These are phyloP conservation scores for Oreochromis aureus DNA, from an alignment of 2,113 vertebrate genomes.

Conservation along the genomic window DNA sequence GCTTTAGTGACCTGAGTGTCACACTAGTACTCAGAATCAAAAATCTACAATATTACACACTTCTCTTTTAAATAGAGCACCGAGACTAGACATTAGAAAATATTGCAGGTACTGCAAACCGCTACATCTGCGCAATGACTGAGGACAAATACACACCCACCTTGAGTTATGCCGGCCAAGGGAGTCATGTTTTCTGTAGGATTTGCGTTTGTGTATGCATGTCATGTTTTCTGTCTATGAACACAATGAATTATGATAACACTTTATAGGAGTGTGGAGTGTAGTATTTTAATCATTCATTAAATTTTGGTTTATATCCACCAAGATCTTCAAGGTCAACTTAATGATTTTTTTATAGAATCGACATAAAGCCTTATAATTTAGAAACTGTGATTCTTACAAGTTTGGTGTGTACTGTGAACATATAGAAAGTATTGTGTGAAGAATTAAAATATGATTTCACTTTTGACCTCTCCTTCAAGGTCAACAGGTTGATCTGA, in stretches of 20 bases:
- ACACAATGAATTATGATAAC: background rate
- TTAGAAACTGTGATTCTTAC: background rate
- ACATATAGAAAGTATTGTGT: background rate
- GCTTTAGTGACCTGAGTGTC: background rate
- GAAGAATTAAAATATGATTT: background rate
- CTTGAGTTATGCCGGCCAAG: background rate
- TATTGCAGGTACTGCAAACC: background rate
- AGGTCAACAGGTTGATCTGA: background rate
- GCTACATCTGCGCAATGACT: background rate
- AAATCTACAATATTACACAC: background rate
- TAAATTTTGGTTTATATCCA: background rate
- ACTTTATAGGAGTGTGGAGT: background rate
- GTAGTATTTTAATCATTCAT: background rate
- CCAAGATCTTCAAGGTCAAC: background rate
- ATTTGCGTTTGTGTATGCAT: background rate
- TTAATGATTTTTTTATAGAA: background rate
- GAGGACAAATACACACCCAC: background rate
- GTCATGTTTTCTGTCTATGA: background rate
- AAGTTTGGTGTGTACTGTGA: background rate
- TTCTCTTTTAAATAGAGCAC: background rate
- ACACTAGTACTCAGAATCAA: background rate
- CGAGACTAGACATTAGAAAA: background rate
- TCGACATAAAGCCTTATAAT: background rate
- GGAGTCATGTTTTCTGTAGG: background rate
- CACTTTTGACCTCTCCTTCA: background rate